Conservation (phyloP, 2,113 vertebrate species). For the Eublepharis macularius region DNA sequence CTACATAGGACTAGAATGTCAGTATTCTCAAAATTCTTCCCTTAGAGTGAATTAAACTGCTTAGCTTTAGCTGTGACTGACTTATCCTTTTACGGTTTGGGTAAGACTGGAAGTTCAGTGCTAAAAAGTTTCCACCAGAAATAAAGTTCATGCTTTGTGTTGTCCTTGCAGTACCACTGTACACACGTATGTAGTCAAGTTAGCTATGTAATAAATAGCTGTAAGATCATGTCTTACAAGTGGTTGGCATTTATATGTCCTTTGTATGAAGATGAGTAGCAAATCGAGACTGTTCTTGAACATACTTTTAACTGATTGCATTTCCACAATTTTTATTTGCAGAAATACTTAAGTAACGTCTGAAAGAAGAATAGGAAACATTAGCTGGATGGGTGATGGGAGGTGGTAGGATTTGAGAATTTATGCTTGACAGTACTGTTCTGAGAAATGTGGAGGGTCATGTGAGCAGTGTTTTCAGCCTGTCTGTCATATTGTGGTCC, state of each 20-base stretch:
- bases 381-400: neutral
- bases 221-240: too few species aligned
- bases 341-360: neutral
- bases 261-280: neutral
- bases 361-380: neutral
- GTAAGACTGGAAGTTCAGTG: slow-evolving; percentile 31
- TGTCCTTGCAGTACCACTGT: slow-evolving; percentile 27
- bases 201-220: too few species aligned
- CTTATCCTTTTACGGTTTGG: neutral
- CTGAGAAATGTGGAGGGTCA: neutral
- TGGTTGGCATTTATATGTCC: too few species aligned
- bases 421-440: neutral
- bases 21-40: neutral
- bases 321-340: neutral
- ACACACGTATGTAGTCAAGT: neutral
- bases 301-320: neutral
- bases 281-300: neutral
- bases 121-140: slow-evolving; percentile 27
- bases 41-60: neutral
- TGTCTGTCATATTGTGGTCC: neutral
- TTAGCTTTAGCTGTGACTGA: neutral
- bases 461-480: neutral
- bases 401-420: neutral
- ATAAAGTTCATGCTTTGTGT: slow-evolving; percentile 37
- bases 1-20: slow-evolving; percentile 5